These are phyloP conservation scores for Rissa tridactyla DNA, from an alignment of 2,113 vertebrate species.

Conservation along the genomic window DNA sequence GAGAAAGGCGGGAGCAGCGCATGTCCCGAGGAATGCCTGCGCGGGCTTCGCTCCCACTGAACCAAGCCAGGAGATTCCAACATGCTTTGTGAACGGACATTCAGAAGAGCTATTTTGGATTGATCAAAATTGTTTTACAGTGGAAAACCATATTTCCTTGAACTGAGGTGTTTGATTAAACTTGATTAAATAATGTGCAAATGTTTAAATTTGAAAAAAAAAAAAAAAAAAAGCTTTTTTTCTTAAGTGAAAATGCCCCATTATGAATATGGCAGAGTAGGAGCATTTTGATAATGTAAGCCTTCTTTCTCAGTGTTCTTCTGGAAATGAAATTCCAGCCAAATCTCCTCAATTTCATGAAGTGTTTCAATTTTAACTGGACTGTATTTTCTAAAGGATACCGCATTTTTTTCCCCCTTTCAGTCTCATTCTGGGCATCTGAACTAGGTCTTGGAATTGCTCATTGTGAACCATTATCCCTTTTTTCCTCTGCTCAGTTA, in stretches of 20 bases:
- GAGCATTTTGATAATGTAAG: background rate
- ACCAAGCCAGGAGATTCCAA: background rate
- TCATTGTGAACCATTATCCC: background rate
- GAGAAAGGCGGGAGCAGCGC: background rate
- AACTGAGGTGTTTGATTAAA: background rate
- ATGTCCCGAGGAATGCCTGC: rapidly evolving
- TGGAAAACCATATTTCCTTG: background rate
- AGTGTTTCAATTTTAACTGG: slow-evolving; percentile 6
- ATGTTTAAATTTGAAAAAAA: background rate
- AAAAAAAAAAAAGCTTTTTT: rapidly evolving
- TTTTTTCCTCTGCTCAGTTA: background rate
- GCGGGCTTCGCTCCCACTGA: rapidly evolving
- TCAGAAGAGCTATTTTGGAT: background rate
- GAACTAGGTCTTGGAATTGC: background rate
- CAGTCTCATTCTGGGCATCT: slow-evolving; percentile 16
- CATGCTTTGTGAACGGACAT: no score
- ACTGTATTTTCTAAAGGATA: background rate
- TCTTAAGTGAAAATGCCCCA: background rate
- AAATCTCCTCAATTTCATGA: background rate
- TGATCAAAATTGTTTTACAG: background rate
- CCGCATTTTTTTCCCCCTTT: background rate
- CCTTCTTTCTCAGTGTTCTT: background rate
- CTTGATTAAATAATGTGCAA: background rate
- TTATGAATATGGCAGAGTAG: background rate
- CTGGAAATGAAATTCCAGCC: background rate